Evolutionary conservation across 2,797 vertebrate genomes (phyloP).

Genomic region (Eidolon dupreanum): DNA sequence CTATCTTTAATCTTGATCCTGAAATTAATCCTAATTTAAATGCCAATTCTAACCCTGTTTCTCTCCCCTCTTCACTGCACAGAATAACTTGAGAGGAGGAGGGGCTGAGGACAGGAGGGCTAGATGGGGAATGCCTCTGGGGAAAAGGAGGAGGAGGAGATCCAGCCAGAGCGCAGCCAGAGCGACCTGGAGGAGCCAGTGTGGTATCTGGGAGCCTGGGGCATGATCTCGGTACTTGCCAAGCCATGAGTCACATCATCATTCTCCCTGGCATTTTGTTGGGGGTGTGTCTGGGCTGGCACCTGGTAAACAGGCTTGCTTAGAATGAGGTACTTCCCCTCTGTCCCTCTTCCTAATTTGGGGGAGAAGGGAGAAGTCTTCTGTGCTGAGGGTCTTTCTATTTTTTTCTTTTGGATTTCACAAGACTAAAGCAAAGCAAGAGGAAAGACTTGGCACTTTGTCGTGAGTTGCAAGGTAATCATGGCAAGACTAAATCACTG

Average conservation of each 20-base stretch:
- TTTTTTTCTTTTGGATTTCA: slow-evolving; percentile 47
- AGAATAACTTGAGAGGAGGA: slow-evolving; percentile 55
- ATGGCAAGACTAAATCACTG: neutral
- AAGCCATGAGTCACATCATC: slow-evolving; percentile 79
- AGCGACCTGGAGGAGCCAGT: slow-evolving; percentile 82
- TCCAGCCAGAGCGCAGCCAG: slow-evolving; percentile 78
- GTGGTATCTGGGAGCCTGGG: slow-evolving; percentile 79
- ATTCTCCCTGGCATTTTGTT: slow-evolving; percentile 76
- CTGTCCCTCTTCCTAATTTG: neutral
- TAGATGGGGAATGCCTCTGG: slow-evolving; percentile 74
- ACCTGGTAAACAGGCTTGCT: slow-evolving; percentile 75
- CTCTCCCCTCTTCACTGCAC: neutral
- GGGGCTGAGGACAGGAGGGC: slow-evolving; percentile 43
- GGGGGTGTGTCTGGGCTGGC: slow-evolving; percentile 79
- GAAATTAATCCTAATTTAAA: slow-evolving; percentile 40
- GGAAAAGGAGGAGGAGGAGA: slow-evolving; percentile 73
- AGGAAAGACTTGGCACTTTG: neutral
- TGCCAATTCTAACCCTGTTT: slow-evolving; percentile 17
- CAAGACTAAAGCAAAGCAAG: slow-evolving; percentile 3
- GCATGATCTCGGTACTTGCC: slow-evolving; percentile 74
- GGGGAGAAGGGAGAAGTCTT: neutral
- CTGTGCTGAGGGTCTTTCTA: neutral
- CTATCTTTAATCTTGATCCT: slow-evolving; percentile 26
- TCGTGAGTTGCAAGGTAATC: neutral
- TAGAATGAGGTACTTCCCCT: slow-evolving; percentile 26